phyloP scores from a whole-genome alignment of 2,888 invertebrate genomes.

The Amblyteles armatorius region DNA sequence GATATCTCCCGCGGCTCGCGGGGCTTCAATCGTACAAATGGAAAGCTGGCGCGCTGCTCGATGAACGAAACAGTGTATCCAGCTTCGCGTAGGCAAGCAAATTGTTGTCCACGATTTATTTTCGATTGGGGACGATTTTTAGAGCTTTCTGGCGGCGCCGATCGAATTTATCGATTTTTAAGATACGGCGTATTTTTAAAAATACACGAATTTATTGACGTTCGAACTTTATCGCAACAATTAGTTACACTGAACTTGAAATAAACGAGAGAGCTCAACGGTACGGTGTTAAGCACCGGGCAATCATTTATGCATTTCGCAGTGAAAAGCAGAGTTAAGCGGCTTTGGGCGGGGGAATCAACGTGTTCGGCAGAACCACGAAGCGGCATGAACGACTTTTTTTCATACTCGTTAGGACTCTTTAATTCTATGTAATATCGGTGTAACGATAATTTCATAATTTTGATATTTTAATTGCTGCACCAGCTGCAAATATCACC shows the following conservation, averaged over 20 bases:
- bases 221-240: not conserved
- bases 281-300: not conserved
- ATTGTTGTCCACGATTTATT: not conserved
- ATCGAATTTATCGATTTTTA: not conserved
- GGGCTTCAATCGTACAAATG: conserved; percentile 75
- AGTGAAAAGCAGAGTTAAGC: not conserved
- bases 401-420: not conserved
- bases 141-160: not conserved
- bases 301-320: not conserved
- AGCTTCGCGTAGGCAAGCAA: conserved; percentile 37
- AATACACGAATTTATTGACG: too few species aligned
- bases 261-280: not conserved
- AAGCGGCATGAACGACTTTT: not conserved
- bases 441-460: not conserved
- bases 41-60: conserved; percentile 60
- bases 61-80: conserved; percentile 52
- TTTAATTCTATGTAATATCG: not conserved
- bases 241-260: not conserved
- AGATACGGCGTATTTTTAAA: not conserved
- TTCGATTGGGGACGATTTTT: not conserved
- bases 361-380: not conserved
- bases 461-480: not conserved
- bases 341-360: not conserved
- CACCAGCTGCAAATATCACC: not conserved
- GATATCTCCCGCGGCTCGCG: conserved; percentile 42